Percentiles rank a stretch among this genome's conserved stretches.
These are phyloP conservation scores for Ceratitis capitata DNA, from an alignment of 1,140 invertebrate genomes.

Conservation along the genomic window DNA sequence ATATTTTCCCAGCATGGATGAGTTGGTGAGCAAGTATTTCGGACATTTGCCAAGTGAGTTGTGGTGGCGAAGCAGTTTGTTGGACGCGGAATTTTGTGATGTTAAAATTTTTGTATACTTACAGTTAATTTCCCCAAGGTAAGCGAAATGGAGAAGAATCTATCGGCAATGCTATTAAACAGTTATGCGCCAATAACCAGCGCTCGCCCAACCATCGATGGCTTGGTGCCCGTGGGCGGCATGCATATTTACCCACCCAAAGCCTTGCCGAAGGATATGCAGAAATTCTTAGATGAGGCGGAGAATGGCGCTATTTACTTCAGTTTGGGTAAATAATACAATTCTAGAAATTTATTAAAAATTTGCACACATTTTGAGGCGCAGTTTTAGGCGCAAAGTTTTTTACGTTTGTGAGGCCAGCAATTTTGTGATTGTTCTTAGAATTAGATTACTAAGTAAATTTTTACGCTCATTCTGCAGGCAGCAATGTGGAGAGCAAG, in stretches of 20 bases:
- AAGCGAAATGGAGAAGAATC: slow-evolving; percentile 66
- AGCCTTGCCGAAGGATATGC: slow-evolving; percentile 56
- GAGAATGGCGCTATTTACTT: slow-evolving; percentile 70
- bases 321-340: slow-evolving; percentile 63
- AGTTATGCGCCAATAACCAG: slow-evolving; percentile 65
- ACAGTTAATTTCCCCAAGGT: slow-evolving; percentile 56
- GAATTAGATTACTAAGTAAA: not conserved
- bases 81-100: not conserved
- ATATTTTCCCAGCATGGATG: slow-evolving; percentile 63
- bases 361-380: no score
- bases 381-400: no score
- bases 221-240: slow-evolving; percentile 67
- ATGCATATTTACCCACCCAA: slow-evolving; percentile 65
- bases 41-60: slow-evolving; percentile 51
- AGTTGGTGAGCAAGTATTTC: slow-evolving; percentile 56
- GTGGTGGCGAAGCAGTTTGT: not conserved
- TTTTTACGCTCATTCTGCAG: slow-evolving; percentile 23
- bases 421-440: no score
- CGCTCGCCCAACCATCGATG: slow-evolving; percentile 64
- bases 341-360: not conserved
- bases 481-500: slow-evolving; percentile 63
- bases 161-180: slow-evolving; percentile 68
- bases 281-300: slow-evolving; percentile 64
- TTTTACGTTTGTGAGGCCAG: no score
- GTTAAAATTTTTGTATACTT: not conserved